Conservation (phyloP, 2,113 vertebrate species). For the Oreochromis tanganicae region DNA sequence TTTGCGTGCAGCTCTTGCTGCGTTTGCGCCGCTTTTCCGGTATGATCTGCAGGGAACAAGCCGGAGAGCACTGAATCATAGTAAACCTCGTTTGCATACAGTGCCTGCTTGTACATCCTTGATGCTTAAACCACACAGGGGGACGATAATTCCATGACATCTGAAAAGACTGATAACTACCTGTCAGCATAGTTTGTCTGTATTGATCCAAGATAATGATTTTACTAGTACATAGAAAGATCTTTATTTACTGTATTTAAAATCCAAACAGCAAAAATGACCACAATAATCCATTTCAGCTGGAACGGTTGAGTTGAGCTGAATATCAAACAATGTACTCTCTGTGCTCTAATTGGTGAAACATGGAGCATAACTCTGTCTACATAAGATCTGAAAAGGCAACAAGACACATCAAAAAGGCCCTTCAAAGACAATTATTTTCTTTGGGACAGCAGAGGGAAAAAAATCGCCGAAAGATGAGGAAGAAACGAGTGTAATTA, state of each 20-base stretch:
- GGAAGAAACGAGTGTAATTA: conserved; percentile 43
- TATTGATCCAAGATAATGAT: background rate
- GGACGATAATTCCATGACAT: background rate
- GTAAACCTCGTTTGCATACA: background rate
- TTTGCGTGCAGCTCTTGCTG: background rate
- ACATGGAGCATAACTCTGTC: conserved; percentile 50
- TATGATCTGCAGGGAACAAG: background rate
- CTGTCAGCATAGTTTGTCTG: background rate
- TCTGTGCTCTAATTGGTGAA: conserved; percentile 56
- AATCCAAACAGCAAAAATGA: conserved; percentile 26
- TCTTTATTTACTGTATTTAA: background rate
- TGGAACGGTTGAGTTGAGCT: conserved; percentile 9
- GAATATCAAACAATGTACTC: conserved; percentile 48
- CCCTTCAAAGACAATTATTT: conserved; percentile 46
- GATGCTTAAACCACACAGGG: background rate
- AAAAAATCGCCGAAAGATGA: conserved; percentile 6
- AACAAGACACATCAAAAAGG: conserved; percentile 48
- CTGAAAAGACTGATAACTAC: background rate
- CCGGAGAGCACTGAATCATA: background rate
- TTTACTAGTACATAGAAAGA: background rate
- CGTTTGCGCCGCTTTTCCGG: background rate
- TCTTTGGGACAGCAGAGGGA: background rate
- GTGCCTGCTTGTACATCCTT: background rate
- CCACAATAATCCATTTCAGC: conserved; percentile 51
- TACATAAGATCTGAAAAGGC: conserved; percentile 43